phyloP scores from a whole-genome alignment of 1,140 invertebrate species.

The Macrosteles quadrilineatus region DNA sequence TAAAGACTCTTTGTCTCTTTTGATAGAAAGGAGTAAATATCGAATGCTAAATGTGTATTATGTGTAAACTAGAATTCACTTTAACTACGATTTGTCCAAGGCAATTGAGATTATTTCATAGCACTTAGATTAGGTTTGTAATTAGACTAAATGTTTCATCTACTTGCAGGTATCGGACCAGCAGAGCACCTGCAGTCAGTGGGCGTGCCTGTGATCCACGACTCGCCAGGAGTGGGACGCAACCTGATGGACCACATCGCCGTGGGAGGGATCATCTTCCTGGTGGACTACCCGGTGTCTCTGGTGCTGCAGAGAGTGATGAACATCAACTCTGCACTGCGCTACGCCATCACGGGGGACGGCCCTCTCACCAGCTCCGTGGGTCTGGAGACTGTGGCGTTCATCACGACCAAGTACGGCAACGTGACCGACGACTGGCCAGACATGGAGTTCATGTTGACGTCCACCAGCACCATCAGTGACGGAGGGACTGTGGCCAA shows the following conservation, averaged over 20 bases:
- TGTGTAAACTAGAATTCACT: too few relatives aligned
- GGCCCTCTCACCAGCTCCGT: constrained; percentile 81
- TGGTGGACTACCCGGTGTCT: constrained; percentile 77
- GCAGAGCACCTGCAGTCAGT: constrained; percentile 55
- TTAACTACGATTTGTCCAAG: too few relatives aligned
- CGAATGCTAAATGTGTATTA: too few relatives aligned
- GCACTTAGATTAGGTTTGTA: too few relatives aligned
- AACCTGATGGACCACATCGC: constrained; percentile 86
- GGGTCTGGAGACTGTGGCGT: constrained; percentile 80
- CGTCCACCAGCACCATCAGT: constrained; percentile 74
- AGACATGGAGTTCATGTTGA: constrained; percentile 87
- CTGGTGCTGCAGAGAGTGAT: constrained; percentile 73
- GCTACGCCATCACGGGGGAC: constrained; percentile 75
- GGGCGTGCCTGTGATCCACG: constrained; percentile 56
- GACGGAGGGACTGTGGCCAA: constrained; percentile 71
- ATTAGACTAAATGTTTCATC: too few relatives aligned
- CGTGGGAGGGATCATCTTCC: constrained; percentile 74
- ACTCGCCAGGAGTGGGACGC: constrained; percentile 74
- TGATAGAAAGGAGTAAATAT: too few relatives aligned
- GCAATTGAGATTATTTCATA: too few relatives aligned
- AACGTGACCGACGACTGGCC: constrained; percentile 84
- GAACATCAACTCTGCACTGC: constrained; percentile 72
- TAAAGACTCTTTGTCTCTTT: too few relatives aligned
- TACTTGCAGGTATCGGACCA: constrained; percentile 69
- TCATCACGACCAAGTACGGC: constrained; percentile 84